Percentiles rank a stretch among this genome's conserved stretches.
Conservation (phyloP, 35 echinoderm and acorn worm genomes). For the Nesometra sesokonis region DNA sequence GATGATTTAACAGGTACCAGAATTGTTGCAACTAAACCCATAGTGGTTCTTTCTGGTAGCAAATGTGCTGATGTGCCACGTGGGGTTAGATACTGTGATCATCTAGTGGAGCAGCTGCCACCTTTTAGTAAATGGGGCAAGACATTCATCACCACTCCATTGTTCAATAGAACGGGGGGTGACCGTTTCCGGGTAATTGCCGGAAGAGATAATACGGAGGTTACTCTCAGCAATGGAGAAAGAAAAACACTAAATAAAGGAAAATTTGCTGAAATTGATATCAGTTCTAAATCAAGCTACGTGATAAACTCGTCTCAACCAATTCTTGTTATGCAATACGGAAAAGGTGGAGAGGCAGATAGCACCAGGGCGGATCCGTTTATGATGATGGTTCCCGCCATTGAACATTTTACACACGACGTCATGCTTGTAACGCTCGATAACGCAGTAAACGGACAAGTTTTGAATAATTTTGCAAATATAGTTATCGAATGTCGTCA, state of each 20-base stretch:
- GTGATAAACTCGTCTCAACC: conserved; percentile 40
- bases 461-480: conserved; percentile 42
- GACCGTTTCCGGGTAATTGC: conserved; percentile 81
- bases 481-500: conserved; percentile 54
- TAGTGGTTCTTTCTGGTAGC: conserved; percentile 67
- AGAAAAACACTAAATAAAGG: conserved; percentile 30
- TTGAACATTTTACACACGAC: conserved; percentile 61
- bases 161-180: conserved; percentile 28
- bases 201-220: conserved; percentile 37
- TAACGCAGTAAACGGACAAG: conserved; percentile 10
- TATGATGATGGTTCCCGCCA: conserved; percentile 80
- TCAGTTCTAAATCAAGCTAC: conserved; percentile 39
- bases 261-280: conserved; percentile 38
- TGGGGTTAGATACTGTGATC: conserved; percentile 54
- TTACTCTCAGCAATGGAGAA: conserved; percentile 3
- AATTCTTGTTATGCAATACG: conserved; percentile 71
- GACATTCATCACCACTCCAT: conserved; percentile 61
- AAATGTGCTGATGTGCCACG: conserved; percentile 79
- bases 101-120: conserved; percentile 61
- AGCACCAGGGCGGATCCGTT: conserved; percentile 60
- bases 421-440: conserved; percentile 34
- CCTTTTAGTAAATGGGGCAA: conserved; percentile 74
- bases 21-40: conserved; percentile 39
- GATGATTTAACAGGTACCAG: conserved; percentile 73
- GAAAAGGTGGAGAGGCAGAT: conserved; percentile 56